phyloP scores from a whole-genome alignment of 2,888 invertebrate genomes.

The Chloromyia formosa region DNA sequence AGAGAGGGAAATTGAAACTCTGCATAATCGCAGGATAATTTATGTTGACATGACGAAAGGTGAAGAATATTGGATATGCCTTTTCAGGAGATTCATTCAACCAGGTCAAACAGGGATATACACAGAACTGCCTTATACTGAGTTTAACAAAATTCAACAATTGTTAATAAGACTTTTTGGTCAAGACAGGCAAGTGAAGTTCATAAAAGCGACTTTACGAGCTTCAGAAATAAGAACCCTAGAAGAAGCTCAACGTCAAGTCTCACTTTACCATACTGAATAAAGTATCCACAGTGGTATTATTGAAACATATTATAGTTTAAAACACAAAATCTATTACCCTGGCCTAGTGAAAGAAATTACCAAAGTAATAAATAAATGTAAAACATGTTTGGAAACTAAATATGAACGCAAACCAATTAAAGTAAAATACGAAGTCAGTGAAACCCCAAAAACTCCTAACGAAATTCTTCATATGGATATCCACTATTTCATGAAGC shows the following conservation, averaged over 20 bases:
- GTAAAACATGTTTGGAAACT: conserved; percentile 36
- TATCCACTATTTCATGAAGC: conserved; percentile 14
- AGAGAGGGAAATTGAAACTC: too few relatives aligned
- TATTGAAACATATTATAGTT: conserved; percentile 36
- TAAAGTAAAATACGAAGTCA: conserved; percentile 41
- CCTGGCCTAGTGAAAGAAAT: conserved; percentile 43
- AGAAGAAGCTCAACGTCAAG: conserved; percentile 43
- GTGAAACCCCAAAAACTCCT: conserved; percentile 43
- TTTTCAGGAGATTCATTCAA: too few relatives aligned
- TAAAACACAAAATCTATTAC: conserved; percentile 5
- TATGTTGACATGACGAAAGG: conserved; percentile 29
- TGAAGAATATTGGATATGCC: conserved; percentile 29
- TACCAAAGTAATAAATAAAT: conserved; percentile 48
- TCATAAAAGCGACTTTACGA: conserved; percentile 41
- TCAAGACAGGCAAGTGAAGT: conserved; percentile 33
- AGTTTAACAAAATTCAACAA: too few relatives aligned
- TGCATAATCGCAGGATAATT: too few relatives aligned
- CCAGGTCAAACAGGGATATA: conserved; percentile 37
- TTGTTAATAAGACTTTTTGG: conserved; percentile 27
- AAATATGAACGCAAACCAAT: conserved; percentile 48
- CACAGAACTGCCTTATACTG: too few relatives aligned
- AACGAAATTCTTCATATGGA: conserved; percentile 33
- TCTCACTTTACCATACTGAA: conserved; percentile 41
- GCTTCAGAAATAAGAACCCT: conserved; percentile 35
- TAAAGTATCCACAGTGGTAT: conserved; percentile 40